phyloP scores from a whole-genome alignment of 2,113 vertebrate genomes.

The Noctilio leporinus region DNA sequence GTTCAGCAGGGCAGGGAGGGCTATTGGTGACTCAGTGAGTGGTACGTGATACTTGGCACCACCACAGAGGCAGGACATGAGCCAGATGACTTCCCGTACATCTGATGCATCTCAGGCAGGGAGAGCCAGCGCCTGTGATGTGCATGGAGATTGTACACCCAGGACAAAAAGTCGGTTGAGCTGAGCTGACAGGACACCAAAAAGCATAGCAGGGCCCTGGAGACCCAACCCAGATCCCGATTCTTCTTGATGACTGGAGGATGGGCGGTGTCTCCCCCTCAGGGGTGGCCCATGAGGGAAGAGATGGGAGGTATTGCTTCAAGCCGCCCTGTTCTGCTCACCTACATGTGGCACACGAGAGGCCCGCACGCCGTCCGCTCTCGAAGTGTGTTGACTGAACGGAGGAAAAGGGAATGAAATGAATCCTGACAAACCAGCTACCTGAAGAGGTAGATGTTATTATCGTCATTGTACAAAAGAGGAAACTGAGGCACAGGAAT shows the following conservation, averaged over 20 bases:
- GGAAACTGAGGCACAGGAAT: neutral
- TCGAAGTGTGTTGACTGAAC: neutral
- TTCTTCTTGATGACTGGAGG: neutral
- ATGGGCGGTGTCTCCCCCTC: neutral
- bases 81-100: accelerated
- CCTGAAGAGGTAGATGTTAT: neutral
- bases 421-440: neutral
- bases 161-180: neutral
- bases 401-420: neutral
- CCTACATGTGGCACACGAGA: accelerated
- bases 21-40: too few relatives aligned
- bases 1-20: neutral
- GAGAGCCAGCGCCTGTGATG: neutral
- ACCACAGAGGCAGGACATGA: neutral
- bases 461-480: neutral
- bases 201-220: accelerated
- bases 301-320: neutral
- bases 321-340: neutral
- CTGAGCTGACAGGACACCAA: neutral
- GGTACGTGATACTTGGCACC: accelerated
- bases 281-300: neutral
- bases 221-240: neutral
- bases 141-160: neutral
- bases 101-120: accelerated
- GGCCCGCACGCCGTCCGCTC: accelerated